Conservation (phyloP, 2,888 invertebrate genomes). For the Caenorhabditis sp. region DNA sequence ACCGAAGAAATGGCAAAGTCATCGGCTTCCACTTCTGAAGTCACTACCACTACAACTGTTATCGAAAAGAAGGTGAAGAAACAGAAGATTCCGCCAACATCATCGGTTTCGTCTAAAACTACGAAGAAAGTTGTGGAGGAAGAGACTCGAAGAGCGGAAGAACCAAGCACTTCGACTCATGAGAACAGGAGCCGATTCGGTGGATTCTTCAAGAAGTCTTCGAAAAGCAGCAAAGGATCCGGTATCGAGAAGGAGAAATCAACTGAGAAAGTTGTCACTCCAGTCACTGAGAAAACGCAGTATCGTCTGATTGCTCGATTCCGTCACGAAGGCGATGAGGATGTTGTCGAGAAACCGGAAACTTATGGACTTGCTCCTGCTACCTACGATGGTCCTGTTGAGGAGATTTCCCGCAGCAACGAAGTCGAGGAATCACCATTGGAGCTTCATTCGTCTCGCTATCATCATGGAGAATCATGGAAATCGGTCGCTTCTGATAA, state of each 20-base stretch:
- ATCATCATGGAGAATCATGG: conserved; percentile 62
- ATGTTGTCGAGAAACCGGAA: conserved; percentile 41
- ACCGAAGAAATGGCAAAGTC: conserved; percentile 50
- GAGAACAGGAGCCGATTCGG: conserved; percentile 30
- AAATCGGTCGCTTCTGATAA: not conserved
- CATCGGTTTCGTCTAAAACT: not conserved
- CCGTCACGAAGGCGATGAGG: conserved; percentile 29
- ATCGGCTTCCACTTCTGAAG: conserved; percentile 9
- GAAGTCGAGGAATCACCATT: conserved; percentile 52
- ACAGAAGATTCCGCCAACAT: conserved; percentile 30
- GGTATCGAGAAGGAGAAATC: not conserved
- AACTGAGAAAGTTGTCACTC: not conserved
- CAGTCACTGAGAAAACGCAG: conserved; percentile 7
- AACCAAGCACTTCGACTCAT: not conserved
- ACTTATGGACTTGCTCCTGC: conserved; percentile 15
- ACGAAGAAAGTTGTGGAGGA: conserved; percentile 38
- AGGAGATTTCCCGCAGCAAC: conserved; percentile 4
- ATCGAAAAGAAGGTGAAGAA: conserved; percentile 18
- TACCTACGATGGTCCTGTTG: conserved; percentile 40
- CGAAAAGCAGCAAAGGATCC: conserved; percentile 14
- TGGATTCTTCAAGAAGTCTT: conserved; percentile 46
- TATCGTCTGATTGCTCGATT: conserved; percentile 24
- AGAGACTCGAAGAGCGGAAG: conserved; percentile 1
- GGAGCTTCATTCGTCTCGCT: conserved; percentile 30
- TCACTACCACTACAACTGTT: conserved; percentile 16